Conservation (phyloP, 2,888 invertebrate species). For the Ectemnius cavifrons region DNA sequence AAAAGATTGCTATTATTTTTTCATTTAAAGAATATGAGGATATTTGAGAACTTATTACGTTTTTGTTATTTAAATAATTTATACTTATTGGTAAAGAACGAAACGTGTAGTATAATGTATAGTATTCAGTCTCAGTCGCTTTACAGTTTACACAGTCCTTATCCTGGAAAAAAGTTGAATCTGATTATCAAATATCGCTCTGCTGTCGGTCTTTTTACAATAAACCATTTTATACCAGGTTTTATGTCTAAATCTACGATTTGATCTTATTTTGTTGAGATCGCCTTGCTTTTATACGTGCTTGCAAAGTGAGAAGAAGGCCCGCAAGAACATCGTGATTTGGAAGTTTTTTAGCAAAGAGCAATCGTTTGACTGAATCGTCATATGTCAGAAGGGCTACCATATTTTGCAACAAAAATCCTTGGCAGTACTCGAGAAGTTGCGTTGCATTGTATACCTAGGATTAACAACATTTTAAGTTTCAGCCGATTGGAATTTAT, state of each 20-base stretch:
- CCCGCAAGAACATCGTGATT: conserved; percentile 94
- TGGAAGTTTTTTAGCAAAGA: conserved; percentile 93
- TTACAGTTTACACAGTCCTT: conserved; percentile 21
- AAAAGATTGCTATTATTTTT: too few species aligned
- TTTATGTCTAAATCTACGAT: conserved; percentile 34
- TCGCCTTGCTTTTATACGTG: conserved; percentile 85
- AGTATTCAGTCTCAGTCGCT: conserved; percentile 44
- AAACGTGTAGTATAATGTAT: conserved; percentile 16
- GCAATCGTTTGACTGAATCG: conserved; percentile 91
- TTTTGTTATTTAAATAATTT: conserved; percentile 11
- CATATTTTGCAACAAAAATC: conserved; percentile 94
- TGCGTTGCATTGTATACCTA: conserved; percentile 93
- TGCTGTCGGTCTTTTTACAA: too few species aligned
- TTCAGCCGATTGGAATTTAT: not conserved
- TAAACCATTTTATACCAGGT: too few species aligned
- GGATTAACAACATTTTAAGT: conserved; percentile 18
- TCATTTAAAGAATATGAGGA: not conserved
- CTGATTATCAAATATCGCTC: too few species aligned
- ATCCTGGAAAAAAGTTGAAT: too few species aligned
- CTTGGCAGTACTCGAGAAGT: conserved; percentile 93
- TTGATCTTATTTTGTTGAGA: conserved; percentile 64
- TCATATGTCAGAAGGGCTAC: conserved; percentile 95
- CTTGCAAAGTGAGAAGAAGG: conserved; percentile 88
- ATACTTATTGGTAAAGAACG: conserved; percentile 24
- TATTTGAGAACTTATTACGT: not conserved